phyloP scores from a whole-genome alignment of 2,113 vertebrate genomes.

The Carassius auratus region DNA sequence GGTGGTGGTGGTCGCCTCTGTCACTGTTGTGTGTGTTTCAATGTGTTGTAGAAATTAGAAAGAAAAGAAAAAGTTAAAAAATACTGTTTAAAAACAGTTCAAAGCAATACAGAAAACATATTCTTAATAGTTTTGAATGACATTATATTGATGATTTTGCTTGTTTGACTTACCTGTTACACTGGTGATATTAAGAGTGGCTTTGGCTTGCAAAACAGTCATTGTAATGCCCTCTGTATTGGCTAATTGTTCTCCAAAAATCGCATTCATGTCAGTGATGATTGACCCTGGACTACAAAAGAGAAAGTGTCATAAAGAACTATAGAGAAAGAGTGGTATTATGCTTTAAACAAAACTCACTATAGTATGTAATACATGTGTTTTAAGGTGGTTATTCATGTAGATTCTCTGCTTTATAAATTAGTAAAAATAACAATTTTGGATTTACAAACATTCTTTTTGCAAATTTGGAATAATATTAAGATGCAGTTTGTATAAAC shows the following conservation, averaged over 20 bases:
- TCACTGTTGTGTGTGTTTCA: neutral
- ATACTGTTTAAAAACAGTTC: neutral
- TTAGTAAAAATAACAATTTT: neutral
- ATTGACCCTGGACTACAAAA: neutral
- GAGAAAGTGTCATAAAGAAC: neutral
- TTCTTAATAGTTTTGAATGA: neutral
- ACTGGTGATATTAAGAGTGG: neutral
- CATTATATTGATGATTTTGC: neutral
- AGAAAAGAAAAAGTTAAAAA: neutral
- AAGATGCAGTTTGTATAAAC: neutral
- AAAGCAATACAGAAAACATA: neutral
- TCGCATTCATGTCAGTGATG: neutral
- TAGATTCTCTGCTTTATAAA: too few relatives aligned
- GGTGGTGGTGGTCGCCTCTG: too few relatives aligned
- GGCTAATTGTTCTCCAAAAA: neutral
- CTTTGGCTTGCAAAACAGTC: neutral
- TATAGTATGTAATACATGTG: neutral
- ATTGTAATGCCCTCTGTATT: accelerated
- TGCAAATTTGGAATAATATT: neutral
- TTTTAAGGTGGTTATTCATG: neutral
- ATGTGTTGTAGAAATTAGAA: neutral
- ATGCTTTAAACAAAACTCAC: neutral
- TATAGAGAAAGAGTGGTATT: too few relatives aligned
- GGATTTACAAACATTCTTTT: too few relatives aligned
- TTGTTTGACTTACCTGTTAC: neutral